A percentile compares a stretch with the other conserved stretches of the same genome.
These are phyloP conservation scores for Incurvaria masculella DNA, from an alignment of 2,888 invertebrate species.

Conservation along the genomic window DNA sequence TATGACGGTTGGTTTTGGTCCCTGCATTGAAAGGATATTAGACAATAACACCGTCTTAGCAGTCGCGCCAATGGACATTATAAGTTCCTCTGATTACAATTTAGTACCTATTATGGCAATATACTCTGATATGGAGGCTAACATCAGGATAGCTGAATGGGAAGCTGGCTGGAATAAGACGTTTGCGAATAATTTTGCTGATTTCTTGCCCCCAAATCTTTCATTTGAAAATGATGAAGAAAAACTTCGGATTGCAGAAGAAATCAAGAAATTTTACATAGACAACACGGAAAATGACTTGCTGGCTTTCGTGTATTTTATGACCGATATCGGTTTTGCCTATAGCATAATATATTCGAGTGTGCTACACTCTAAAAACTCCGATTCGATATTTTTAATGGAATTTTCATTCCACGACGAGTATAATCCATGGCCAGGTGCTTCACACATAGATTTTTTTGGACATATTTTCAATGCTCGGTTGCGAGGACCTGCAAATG, in stretches of 20 bases:
- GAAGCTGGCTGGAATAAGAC: not conserved
- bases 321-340: too few species aligned
- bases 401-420: too few species aligned
- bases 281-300: not conserved
- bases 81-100: not conserved
- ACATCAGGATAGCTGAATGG: not conserved
- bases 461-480: too few species aligned
- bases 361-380: too few species aligned
- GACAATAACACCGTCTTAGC: not conserved
- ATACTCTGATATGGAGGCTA: conserved; percentile 2
- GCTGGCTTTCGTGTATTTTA: not conserved
- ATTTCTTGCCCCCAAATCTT: not conserved
- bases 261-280: conserved; percentile 1
- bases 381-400: too few species aligned
- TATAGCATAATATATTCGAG: too few species aligned
- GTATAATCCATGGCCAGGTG: too few species aligned
- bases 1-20: too few species aligned
- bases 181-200: not conserved
- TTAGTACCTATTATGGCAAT: not conserved
- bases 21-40: not conserved
- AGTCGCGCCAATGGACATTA: not conserved
- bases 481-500: too few species aligned
- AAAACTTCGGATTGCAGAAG: not conserved
- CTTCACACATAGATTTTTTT: too few species aligned
- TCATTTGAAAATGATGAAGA: not conserved